Base-by-base conservation (phyloP, 37 sponge, comb jelly and placozoan species). In the Axinella damicornis region DNA sequence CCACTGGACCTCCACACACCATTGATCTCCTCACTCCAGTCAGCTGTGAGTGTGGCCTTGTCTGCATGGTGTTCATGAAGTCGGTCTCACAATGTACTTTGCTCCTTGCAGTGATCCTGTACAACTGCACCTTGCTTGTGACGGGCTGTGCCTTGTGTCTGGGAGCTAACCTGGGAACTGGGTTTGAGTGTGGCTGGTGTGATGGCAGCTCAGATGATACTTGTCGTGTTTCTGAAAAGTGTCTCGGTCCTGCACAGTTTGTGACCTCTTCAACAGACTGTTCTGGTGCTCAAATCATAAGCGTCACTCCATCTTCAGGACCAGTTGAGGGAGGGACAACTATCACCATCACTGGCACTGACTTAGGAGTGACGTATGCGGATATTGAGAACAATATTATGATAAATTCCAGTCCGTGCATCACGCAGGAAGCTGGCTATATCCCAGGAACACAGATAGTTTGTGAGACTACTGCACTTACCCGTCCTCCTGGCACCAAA, bases 251-350 rank as follows among this genome's bases (percentile, higher is more conserved):
- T 38, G 31, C 20, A 19, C 31, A 67, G 31, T 37, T 77, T 56
- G 14, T 34, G 41, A 67, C 38, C 38, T 53, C 33, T 36, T 21
- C 61, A 39, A 6, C 0, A 55, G 59, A 73, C 33, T 89, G 90
- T 72, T 60, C 81, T 30, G 0, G 22, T 17, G 92, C 95, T 20
- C 33, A 19, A 2, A 88, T 94, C 18, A 76, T 68, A 5, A 21
- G 34, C 5, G 57, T 95, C 37, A 32, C 38, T 30, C 96, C 96
- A 14, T 35, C 5, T 34, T 78, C 65, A 57, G 85, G 93, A 38
- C 93, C 96, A 32, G 28, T 58, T 53, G 39, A 55, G 14, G 96
- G 96, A 74, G 90, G 93, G 21, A 91, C 88, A 35, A 59, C 41
- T 41, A 57, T 95, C 32, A 88, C 64, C 56, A 81, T 95, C 67